Conservation (phyloP, 1,140 invertebrate species). For the Euwallacea similis region DNA sequence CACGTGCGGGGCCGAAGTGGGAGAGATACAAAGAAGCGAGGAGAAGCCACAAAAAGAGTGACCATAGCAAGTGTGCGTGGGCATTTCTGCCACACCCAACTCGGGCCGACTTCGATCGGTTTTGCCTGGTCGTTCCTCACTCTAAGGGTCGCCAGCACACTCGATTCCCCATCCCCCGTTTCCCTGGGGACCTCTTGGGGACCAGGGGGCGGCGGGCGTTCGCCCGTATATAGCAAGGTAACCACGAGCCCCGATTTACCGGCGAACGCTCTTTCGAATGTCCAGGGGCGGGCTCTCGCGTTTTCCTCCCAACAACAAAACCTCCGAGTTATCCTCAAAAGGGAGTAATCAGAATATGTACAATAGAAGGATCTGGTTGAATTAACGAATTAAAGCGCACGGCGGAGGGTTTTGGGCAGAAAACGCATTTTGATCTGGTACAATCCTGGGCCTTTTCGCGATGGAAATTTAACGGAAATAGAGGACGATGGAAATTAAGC, state of each 20-base stretch:
- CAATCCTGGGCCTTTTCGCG: conserved; percentile 15
- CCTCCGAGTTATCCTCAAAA: neutral
- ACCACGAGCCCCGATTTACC: conserved; percentile 41
- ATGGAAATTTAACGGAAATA: conserved; percentile 39
- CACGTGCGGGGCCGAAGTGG: neutral
- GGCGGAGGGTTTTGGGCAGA: too few species aligned
- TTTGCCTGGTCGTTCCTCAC: conserved; percentile 53
- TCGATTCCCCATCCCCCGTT: conserved; percentile 28
- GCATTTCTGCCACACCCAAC: conserved; percentile 52
- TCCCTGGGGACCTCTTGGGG: conserved; percentile 7
- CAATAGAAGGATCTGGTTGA: neutral
- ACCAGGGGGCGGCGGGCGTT: conserved; percentile 18
- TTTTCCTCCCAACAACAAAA: neutral
- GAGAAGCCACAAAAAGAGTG: conserved; percentile 29
- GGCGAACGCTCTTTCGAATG: conserved; percentile 31
- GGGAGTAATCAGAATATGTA: neutral
- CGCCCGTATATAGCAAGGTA: conserved; percentile 41
- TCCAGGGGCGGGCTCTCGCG: conserved; percentile 13
- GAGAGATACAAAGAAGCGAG: conserved; percentile 16
- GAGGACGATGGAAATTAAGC: conserved; percentile 41
- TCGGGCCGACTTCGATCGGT: conserved; percentile 51
- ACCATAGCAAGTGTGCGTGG: conserved; percentile 49
- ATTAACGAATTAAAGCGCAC: too few species aligned
- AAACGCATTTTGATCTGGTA: neutral
- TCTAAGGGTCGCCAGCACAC: conserved; percentile 45